These are phyloP conservation scores for Ephestia elutella DNA, from an alignment of 1,140 invertebrate genomes.

Conservation along the genomic window DNA sequence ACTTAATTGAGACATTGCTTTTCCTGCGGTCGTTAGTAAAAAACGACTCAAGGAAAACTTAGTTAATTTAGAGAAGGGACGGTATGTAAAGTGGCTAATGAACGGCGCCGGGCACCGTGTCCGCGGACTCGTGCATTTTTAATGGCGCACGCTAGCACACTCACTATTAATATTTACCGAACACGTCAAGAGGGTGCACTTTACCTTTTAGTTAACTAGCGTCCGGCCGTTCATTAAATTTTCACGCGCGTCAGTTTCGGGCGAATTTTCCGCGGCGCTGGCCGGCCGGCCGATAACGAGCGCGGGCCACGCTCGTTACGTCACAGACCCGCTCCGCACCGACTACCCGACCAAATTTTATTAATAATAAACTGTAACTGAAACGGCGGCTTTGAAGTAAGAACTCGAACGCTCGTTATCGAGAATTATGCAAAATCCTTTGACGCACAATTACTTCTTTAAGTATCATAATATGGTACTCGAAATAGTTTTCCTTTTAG, in stretches of 20 bases:
- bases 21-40: not conserved
- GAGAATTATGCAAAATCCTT: slow-evolving; percentile 63
- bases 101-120: slow-evolving; percentile 44
- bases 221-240: slow-evolving; percentile 74
- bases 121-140: slow-evolving; percentile 70
- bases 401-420: slow-evolving; percentile 62
- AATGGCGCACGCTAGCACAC: slow-evolving; percentile 69
- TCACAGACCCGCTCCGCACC: slow-evolving; percentile 21
- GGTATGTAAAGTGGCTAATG: slow-evolving; percentile 61
- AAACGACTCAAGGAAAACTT: slow-evolving; percentile 11
- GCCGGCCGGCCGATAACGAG: slow-evolving; percentile 66
- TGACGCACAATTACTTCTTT: slow-evolving; percentile 46
- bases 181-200: slow-evolving; percentile 74
- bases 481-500: not conserved
- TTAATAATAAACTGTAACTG: slow-evolving; percentile 72
- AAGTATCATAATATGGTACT: slow-evolving; percentile 8
- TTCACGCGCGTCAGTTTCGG: slow-evolving; percentile 73
- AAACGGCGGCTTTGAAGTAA: slow-evolving; percentile 65
- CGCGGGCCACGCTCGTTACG: slow-evolving; percentile 52
- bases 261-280: slow-evolving; percentile 72
- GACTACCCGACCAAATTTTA: slow-evolving; percentile 55
- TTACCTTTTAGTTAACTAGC: slow-evolving; percentile 75
- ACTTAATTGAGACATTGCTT: slow-evolving; percentile 12
- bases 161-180: slow-evolving; percentile 74
- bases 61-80: slow-evolving; percentile 40